These are phyloP conservation scores for Gymnodraco acuticeps DNA, from an alignment of 2,797 vertebrate genomes.

Conservation along the genomic window DNA sequence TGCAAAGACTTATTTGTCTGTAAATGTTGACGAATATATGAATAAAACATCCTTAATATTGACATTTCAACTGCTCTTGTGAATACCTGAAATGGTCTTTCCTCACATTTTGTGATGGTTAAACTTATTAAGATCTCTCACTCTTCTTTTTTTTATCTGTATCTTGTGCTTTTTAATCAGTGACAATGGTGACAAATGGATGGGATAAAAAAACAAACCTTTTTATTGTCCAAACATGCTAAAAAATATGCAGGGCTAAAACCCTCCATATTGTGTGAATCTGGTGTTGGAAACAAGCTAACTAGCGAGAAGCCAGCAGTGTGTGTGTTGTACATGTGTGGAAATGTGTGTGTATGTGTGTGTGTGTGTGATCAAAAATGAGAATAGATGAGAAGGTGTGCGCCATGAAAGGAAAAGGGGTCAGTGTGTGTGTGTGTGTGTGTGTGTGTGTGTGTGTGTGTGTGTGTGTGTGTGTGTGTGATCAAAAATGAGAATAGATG, in stretches of 20 bases:
- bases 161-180: background rate
- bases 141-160: background rate
- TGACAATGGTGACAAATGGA: background rate
- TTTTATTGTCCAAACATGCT: slow-evolving; percentile 8
- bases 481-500: no score
- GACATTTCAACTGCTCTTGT: no score
- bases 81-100: background rate
- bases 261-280: slow-evolving; percentile 44
- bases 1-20: background rate
- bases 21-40: no score
- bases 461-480: background rate
- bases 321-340: background rate
- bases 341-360: background rate
- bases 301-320: slow-evolving; percentile 1
- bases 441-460: no score
- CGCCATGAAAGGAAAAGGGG: no score
- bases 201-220: background rate
- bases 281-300: slow-evolving; percentile 23
- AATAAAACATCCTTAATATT: no score
- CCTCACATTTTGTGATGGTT: background rate
- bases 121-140: background rate
- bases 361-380: slow-evolving; percentile 1
- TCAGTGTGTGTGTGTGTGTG: no score
- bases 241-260: slow-evolving; percentile 24
- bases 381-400: no score